These are phyloP conservation scores for Salpingus planirostris DNA, from an alignment of 2,888 invertebrate genomes.

Conservation along the genomic window DNA sequence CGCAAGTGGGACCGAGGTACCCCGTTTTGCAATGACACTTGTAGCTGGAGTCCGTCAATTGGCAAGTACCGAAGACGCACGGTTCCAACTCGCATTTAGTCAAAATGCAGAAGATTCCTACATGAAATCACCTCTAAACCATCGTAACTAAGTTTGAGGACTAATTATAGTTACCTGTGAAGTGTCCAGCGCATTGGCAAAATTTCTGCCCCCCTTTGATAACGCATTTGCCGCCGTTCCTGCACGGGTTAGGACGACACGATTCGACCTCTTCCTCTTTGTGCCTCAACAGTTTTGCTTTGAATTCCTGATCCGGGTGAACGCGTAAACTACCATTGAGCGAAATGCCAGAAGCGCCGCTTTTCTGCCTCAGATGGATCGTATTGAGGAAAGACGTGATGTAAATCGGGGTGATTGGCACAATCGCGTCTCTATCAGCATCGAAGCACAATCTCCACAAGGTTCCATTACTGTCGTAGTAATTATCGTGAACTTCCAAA, in stretches of 20 bases:
- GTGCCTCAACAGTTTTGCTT: conserved; percentile 52
- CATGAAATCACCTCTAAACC: too few relatives aligned
- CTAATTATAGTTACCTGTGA: conserved; percentile 50
- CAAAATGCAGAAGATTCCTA: conserved; percentile 67
- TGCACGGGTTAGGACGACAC: conserved; percentile 66
- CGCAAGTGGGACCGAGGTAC: conserved; percentile 59
- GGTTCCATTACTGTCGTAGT: conserved; percentile 62
- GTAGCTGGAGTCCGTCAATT: conserved; percentile 44
- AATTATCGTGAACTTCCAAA: conserved; percentile 51
- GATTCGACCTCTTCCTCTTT: conserved; percentile 54
- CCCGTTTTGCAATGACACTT: conserved; percentile 60
- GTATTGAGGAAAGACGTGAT: conserved; percentile 63
- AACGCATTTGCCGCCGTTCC: conserved; percentile 60
- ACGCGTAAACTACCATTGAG: conserved; percentile 56
- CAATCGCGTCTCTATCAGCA: conserved; percentile 29
- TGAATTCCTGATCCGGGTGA: conserved; percentile 55
- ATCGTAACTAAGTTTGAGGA: not conserved
- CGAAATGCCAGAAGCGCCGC: conserved; percentile 41
- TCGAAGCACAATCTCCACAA: conserved; percentile 56
- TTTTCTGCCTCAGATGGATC: conserved; percentile 50
- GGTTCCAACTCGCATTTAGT: conserved; percentile 67
- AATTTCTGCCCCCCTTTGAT: conserved; percentile 49
- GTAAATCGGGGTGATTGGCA: conserved; percentile 42
- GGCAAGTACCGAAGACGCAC: conserved; percentile 58
- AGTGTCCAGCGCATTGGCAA: conserved; percentile 64